Base-by-base conservation (phyloP, 1,140 invertebrate genomes). In the Parapsyche elsis region DNA sequence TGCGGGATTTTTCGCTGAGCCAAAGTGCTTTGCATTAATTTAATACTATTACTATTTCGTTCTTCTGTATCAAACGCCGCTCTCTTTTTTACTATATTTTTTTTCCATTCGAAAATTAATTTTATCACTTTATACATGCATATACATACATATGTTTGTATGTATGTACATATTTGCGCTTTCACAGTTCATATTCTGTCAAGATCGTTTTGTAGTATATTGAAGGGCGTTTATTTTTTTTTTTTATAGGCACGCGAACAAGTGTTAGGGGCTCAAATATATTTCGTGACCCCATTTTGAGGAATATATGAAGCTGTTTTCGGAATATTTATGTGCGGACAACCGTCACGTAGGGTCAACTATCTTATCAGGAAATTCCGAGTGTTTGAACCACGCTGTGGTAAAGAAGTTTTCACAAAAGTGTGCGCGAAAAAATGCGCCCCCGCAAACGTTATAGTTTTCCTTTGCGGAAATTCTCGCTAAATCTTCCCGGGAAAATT, bases 261-360 rank as follows among this genome's bases (percentile, higher is more conserved):
- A 26, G 24, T 67, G 21, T 67, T 26, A 64, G 12, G 64, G 49
- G 64, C 26, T 67, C 64, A 67, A 67, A 67, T 67, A 67, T 67
- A 67, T 67, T 67, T 67, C 64, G 64, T 67, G 64, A 67, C 64
- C 64, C 21, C 64, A 67, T 67, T 67, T 67, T 67, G 64, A 67
- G 24, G 64, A 67, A 26, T 67, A 26, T 67, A 26, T 26, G 64
- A 67, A 67, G 64, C 24, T 67, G 64, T 67, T 67, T 67, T 67
- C 64, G 21, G 64, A 67, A 67, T 67, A 67, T 67, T 67, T 67
- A 24, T 67, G 64, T 53, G 49, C 49, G 49, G 49, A 53, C 49
- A 53, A 53, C 49, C 64, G 24, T 67, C 64, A 67, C 64, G 64
- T 67, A 67, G 64, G 64, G 64, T 67, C 23, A 67, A 67, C 64